A percentile compares a stretch with the other conserved stretches of the same genome.
phyloP scores from a whole-genome alignment of 2,797 vertebrate species.

The Helarctos malayanus region DNA sequence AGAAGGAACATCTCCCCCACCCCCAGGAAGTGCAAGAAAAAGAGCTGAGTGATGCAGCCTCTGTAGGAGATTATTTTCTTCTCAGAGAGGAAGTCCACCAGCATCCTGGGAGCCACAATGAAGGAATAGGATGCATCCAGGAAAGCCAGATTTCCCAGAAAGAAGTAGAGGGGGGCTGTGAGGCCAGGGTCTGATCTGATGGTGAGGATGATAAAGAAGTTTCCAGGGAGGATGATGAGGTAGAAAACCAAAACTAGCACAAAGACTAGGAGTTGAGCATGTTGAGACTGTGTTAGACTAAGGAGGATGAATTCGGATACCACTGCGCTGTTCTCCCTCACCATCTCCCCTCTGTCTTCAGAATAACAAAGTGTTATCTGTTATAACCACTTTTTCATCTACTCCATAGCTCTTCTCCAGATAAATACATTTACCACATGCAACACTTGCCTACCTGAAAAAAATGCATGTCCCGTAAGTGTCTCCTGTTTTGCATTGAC shows the following conservation, averaged over 20 bases:
- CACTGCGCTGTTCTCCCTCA: constrained; percentile 73
- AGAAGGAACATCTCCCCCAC: background rate
- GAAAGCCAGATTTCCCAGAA: background rate
- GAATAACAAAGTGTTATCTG: background rate
- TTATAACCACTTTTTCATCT: background rate
- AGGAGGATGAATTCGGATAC: background rate
- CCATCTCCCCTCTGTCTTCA: constrained; percentile 61
- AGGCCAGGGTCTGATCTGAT: background rate
- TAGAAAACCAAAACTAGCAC: background rate
- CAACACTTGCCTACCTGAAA: background rate
- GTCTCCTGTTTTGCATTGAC: background rate
- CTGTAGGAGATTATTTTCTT: background rate
- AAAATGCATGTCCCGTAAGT: background rate
- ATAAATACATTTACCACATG: background rate
- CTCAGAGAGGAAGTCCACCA: background rate
- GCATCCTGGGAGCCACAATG: background rate
- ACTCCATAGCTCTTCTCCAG: background rate
- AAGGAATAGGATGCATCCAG: background rate
- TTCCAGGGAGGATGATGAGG: background rate
- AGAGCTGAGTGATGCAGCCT: background rate
- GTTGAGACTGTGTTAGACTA: background rate
- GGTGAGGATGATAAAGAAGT: background rate
- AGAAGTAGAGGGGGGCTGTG: background rate
- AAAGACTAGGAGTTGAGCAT: background rate
- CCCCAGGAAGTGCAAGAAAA: background rate